Evolutionary conservation across 2,888 invertebrate species (phyloP).

Genomic region (Ganaspis brasiliensis): DNA sequence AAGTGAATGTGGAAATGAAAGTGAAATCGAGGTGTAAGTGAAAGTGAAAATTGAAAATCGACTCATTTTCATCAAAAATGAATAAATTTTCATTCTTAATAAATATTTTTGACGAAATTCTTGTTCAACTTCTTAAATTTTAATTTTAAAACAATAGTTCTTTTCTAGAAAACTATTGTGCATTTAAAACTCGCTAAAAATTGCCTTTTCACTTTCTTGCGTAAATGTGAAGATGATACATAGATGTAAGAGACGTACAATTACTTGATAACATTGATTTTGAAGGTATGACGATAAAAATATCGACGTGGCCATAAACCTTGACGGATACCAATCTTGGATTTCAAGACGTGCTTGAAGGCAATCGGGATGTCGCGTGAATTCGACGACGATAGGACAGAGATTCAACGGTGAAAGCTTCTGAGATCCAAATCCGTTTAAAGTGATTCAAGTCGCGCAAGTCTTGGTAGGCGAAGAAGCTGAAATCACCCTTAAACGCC

Average conservation of each 20-base stretch:
- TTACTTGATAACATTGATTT: constrained; percentile 20
- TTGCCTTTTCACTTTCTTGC: too few relatives aligned
- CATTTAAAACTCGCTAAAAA: too few relatives aligned
- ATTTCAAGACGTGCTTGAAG: constrained; percentile 23
- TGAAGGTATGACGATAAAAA: constrained; percentile 3
- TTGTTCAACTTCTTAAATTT: too few relatives aligned
- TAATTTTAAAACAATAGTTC: too few relatives aligned
- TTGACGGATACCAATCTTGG: constrained; percentile 30
- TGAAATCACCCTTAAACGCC: constrained; percentile 39
- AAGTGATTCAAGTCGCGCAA: constrained; percentile 40
- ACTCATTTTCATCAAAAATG: too few relatives aligned
- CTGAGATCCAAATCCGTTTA: constrained; percentile 41
- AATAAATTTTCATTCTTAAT: too few relatives aligned
- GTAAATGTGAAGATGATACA: too few relatives aligned
- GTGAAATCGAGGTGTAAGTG: too few relatives aligned
- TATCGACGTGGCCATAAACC: constrained; percentile 27
- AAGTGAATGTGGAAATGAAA: too few relatives aligned
- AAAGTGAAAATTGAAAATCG: too few relatives aligned
- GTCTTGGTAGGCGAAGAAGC: constrained; percentile 26
- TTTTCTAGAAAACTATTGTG: too few relatives aligned
- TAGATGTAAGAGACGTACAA: neutral
- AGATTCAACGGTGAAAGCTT: constrained; percentile 34
- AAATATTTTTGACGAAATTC: too few relatives aligned
- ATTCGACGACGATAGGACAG: constrained; percentile 38
- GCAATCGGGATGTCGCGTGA: constrained; percentile 33